Percentiles rank a stretch among this genome's conserved stretches.
Evolutionary conservation across 2,113 vertebrate species (phyloP).

Genomic region (Columba janthina): DNA sequence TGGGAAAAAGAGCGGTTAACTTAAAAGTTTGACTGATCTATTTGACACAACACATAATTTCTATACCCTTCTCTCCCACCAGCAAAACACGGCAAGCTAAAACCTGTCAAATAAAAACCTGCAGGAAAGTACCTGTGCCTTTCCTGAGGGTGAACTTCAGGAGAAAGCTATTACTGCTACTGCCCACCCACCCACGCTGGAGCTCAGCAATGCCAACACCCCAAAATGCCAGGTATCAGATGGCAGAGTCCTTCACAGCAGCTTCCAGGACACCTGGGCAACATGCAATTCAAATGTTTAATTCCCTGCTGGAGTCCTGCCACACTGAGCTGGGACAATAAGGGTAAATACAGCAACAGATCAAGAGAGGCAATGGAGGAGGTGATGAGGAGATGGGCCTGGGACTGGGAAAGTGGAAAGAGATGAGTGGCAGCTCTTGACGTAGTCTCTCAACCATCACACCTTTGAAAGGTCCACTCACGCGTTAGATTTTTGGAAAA

Average conservation of each 20-base stretch:
- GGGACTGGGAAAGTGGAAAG: background rate
- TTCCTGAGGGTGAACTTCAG: background rate
- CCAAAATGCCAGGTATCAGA: background rate
- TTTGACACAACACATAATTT: background rate
- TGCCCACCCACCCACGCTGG: background rate
- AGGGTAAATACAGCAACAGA: rapidly evolving
- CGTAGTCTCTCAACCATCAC: background rate
- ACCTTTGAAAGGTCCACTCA: background rate
- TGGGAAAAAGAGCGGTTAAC: background rate
- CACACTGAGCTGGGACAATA: background rate
- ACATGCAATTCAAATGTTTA: background rate
- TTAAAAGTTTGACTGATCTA: background rate
- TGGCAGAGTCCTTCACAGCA: background rate
- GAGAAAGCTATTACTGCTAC: background rate
- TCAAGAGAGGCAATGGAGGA: background rate
- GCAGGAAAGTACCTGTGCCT: background rate
- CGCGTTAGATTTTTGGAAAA: background rate
- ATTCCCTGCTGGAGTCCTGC: background rate
- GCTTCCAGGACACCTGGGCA: background rate
- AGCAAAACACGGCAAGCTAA: background rate
- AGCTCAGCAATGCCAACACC: background rate
- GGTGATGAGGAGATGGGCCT: background rate
- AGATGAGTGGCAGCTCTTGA: background rate
- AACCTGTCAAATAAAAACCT: background rate
- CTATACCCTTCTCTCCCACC: background rate